A percentile compares a stretch with the other conserved stretches of the same genome.
Evolutionary conservation across 2,888 invertebrate species (phyloP).

Genomic region (Perizoma flavofasciatum): DNA sequence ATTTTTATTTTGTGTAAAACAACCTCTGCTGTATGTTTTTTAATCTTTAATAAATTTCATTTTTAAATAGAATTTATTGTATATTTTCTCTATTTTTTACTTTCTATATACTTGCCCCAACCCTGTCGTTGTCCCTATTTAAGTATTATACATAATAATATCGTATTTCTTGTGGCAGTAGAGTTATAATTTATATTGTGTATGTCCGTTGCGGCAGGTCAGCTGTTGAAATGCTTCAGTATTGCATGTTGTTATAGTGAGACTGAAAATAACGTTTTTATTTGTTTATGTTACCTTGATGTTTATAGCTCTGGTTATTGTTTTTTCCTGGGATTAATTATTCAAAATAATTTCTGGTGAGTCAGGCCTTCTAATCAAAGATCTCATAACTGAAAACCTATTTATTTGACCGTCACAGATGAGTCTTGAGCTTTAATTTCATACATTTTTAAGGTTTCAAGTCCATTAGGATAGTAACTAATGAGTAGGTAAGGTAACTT

Average conservation of each 20-base stretch:
- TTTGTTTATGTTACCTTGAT: slow-evolving; percentile 76
- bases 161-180: slow-evolving; percentile 80
- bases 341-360: slow-evolving; percentile 66
- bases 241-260: slow-evolving; percentile 78
- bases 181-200: slow-evolving; percentile 71
- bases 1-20: slow-evolving; percentile 83
- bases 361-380: slow-evolving; percentile 63
- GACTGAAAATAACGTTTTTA: slow-evolving; percentile 71
- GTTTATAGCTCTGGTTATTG: slow-evolving; percentile 68
- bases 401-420: slow-evolving; percentile 47
- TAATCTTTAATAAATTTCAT: slow-evolving; percentile 83
- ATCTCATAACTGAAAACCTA: slow-evolving; percentile 49
- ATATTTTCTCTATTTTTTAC: slow-evolving; percentile 79
- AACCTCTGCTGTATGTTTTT: slow-evolving; percentile 76
- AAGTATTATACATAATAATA: slow-evolving; percentile 66
- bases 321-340: slow-evolving; percentile 62
- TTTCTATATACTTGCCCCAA: slow-evolving; percentile 72
- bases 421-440: slow-evolving; percentile 60
- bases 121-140: slow-evolving; percentile 74
- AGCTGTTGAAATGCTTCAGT: slow-evolving; percentile 69
- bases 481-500: slow-evolving; percentile 38
- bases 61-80: slow-evolving; percentile 83
- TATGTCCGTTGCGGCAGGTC: slow-evolving; percentile 66
- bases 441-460: slow-evolving; percentile 59
- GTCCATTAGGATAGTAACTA: slow-evolving; percentile 50